These are phyloP conservation scores for Sinohyriopsis cumingii DNA, from an alignment of 2,888 invertebrate genomes.

Conservation along the genomic window DNA sequence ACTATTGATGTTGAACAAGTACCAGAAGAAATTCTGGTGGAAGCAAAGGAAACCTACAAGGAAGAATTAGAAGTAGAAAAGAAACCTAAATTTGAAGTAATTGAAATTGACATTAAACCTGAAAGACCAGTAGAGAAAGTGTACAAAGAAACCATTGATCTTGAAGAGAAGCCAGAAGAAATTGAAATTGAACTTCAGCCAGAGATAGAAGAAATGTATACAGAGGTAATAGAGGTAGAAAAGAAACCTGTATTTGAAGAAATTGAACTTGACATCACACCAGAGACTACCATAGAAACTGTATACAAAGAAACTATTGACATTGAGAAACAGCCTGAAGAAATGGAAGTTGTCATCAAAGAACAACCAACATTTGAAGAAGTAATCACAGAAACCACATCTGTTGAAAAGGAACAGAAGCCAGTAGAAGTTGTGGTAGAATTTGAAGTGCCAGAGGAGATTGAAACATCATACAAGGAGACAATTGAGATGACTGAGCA, in stretches of 20 bases:
- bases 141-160: neutral
- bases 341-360: slow-evolving; percentile 12
- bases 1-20: slow-evolving; percentile 4
- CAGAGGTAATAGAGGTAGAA: too few relatives aligned
- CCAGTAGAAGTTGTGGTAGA: neutral
- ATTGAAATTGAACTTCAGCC: too few relatives aligned
- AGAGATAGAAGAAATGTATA: too few relatives aligned
- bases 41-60: slow-evolving; percentile 1
- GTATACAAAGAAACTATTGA: too few relatives aligned
- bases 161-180: too few relatives aligned
- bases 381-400: slow-evolving; percentile 2
- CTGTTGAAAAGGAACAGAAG: neutral
- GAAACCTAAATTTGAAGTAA: neutral
- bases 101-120: slow-evolving; percentile 3
- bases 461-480: slow-evolving; percentile 6
- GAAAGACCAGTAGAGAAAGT: slow-evolving; percentile 7
- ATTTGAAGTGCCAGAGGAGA: neutral
- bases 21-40: slow-evolving; percentile 6
- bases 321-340: slow-evolving; percentile 6
- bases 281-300: slow-evolving; percentile 1
- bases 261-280: slow-evolving; percentile 1
- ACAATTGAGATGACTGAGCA: slow-evolving; percentile 1
- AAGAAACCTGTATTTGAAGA: too few relatives aligned
- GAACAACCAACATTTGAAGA: slow-evolving; percentile 1
- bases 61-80: neutral